Evolutionary conservation across 2,888 invertebrate genomes (phyloP).

Genomic region (Saturnia pavonia): DNA sequence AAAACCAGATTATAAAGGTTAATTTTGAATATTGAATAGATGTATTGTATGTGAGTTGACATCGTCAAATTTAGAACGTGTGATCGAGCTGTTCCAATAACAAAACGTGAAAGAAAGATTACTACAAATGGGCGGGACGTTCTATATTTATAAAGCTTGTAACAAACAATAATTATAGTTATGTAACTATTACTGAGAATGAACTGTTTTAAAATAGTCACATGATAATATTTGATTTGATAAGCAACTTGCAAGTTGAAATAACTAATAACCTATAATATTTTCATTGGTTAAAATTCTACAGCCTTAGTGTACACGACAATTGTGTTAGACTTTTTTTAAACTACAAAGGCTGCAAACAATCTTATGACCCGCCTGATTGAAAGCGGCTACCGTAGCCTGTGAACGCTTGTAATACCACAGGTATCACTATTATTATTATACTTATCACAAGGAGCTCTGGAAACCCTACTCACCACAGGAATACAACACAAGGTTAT

Average conservation of each 20-base stretch:
- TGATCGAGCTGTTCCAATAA: conserved; percentile 4
- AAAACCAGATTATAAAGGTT: conserved; percentile 2
- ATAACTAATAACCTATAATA: no score
- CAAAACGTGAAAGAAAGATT: conserved; percentile 2
- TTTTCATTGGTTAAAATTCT: background rate
- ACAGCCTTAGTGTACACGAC: background rate
- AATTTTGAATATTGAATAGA: conserved; percentile 1
- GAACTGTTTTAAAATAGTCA: background rate
- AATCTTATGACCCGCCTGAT: no score
- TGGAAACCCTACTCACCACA: no score
- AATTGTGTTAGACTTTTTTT: no score
- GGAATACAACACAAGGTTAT: no score
- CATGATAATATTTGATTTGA: background rate
- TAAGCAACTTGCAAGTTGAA: background rate
- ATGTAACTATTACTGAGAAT: background rate
- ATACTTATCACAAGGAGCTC: no score
- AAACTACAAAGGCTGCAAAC: no score
- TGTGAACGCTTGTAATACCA: no score
- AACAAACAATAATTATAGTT: conserved; percentile 1
- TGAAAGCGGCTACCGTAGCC: no score
- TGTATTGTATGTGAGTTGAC: conserved; percentile 6
- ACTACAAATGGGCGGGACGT: background rate
- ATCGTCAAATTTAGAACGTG: conserved; percentile 4
- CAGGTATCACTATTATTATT: no score
- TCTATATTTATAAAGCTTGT: conserved; percentile 29